Conservation (phyloP, 2,888 invertebrate species). For the Brachypalpus laphriformis region DNA sequence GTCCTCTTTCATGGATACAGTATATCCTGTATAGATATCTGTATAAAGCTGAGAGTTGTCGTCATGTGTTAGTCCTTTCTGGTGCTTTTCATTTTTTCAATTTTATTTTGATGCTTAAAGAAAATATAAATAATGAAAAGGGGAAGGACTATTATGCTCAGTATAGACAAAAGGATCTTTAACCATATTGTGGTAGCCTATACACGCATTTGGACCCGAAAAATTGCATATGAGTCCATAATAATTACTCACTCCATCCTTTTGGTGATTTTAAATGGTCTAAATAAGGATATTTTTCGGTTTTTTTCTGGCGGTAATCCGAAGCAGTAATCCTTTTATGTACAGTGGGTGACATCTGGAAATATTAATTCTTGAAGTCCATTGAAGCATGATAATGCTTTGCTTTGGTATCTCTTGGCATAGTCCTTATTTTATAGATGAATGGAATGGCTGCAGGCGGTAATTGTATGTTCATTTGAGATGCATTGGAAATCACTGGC, state of each 20-base stretch:
- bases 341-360: neutral
- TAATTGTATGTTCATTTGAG: too few relatives aligned
- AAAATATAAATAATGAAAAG: conserved; percentile 28
- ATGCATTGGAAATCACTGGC: neutral
- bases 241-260: conserved; percentile 38
- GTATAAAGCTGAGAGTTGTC: neutral
- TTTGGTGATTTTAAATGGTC: conserved; percentile 1
- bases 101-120: conserved; percentile 22
- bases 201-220: neutral
- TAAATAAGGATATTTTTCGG: conserved; percentile 34
- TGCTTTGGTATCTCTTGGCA: conserved; percentile 1
- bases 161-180: neutral
- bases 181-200: neutral
- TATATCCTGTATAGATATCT: neutral
- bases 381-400: neutral
- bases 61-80: conserved; percentile 35
- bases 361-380: neutral
- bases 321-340: conserved; percentile 23
- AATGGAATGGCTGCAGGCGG: neutral
- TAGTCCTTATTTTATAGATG: neutral
- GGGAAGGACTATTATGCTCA: neutral
- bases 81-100: neutral
- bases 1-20: neutral
- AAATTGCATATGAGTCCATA: conserved; percentile 25
- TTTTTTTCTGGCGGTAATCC: conserved; percentile 14